Conservation (phyloP, 2,797 vertebrate genomes). For the Trichosurus vulpecula region DNA sequence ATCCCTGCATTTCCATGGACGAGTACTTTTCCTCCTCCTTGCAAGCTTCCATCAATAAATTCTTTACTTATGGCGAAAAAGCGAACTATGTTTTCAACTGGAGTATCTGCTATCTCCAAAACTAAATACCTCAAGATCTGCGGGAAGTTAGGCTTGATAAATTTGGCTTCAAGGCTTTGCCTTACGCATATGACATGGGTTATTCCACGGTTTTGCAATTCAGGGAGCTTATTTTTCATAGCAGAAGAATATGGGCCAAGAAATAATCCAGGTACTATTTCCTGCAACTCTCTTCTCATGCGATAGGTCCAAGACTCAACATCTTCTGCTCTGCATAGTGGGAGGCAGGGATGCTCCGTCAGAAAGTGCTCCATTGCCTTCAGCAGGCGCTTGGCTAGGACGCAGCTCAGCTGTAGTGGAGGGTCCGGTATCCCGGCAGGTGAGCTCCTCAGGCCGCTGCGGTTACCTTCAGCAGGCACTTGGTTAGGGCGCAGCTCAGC, state of each 20-base stretch:
- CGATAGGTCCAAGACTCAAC: neutral
- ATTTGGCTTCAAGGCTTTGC: neutral
- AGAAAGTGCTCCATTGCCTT: neutral
- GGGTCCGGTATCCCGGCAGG: neutral
- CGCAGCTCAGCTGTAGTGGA: neutral
- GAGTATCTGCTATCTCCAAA: neutral
- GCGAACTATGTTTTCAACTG: neutral
- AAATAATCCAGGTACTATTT: neutral
- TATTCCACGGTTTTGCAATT: neutral
- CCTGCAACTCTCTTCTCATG: neutral
- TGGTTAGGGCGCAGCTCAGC: neutral
- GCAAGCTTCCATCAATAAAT: neutral
- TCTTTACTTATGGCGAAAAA: neutral
- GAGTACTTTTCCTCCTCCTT: neutral
- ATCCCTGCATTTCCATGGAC: constrained; percentile 4
- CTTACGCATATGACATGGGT: neutral
- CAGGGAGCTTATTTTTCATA: neutral
- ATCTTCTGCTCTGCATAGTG: neutral
- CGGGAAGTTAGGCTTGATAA: neutral
- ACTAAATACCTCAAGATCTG: neutral
- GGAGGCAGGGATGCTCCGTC: neutral
- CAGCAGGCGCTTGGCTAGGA: neutral
- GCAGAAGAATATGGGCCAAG: neutral
- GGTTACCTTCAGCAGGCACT: neutral
- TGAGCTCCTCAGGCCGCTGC: neutral